These are phyloP conservation scores for Eclectus roratus DNA, from an alignment of 2,113 vertebrate genomes.

Conservation along the genomic window DNA sequence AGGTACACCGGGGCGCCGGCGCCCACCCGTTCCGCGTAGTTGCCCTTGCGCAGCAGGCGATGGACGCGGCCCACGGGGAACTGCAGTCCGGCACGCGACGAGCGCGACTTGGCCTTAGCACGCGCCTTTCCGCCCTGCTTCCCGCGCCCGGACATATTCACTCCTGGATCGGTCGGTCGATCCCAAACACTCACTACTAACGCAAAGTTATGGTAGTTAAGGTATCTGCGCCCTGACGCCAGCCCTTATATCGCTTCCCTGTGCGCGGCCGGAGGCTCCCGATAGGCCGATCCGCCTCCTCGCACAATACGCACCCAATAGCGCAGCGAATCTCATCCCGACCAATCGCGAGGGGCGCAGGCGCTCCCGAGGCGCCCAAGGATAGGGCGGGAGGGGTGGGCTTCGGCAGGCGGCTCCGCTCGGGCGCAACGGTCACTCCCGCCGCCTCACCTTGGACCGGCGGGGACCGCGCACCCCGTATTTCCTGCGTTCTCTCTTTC, in stretches of 20 bases:
- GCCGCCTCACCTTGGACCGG: neutral
- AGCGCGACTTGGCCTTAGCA: slow-evolving; percentile 67
- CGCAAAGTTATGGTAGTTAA: fast-evolving
- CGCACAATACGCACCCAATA: neutral
- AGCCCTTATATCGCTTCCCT: neutral
- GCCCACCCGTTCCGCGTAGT: slow-evolving; percentile 86
- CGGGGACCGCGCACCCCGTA: no score
- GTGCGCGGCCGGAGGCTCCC: neutral
- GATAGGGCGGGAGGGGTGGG: no score
- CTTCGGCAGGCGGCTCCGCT: neutral
- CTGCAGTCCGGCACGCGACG: slow-evolving; percentile 65
- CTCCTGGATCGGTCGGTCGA: fast-evolving
- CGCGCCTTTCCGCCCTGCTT: slow-evolving; percentile 58
- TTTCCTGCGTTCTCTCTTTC: neutral
- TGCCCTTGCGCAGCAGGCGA: slow-evolving; percentile 77
- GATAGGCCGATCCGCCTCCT: neutral
- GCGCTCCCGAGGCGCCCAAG: neutral
- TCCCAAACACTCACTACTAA: fast-evolving
- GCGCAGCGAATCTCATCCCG: neutral
- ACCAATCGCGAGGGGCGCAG: neutral
- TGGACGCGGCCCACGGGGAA: slow-evolving; percentile 74
- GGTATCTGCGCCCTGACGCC: neutral
- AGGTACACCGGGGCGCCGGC: slow-evolving; percentile 87
- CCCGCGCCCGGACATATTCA: neutral
- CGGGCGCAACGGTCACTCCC: neutral